phyloP scores from a whole-genome alignment of 2,113 vertebrate species.

The Eurystomus gularis region DNA sequence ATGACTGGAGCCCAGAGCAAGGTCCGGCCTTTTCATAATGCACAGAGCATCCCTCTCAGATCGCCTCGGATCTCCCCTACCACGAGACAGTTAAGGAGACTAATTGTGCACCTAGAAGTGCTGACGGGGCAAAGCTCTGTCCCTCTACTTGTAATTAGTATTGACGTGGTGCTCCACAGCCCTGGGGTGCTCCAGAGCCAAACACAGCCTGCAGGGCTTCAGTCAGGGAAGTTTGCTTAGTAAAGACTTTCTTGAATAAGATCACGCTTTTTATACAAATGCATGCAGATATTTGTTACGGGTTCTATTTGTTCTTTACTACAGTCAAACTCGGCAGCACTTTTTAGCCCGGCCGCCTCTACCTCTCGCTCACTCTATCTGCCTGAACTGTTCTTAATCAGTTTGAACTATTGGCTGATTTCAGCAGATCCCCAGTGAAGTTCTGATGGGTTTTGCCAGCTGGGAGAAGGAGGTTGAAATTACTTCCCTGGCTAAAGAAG shows the following conservation, averaged over 20 bases:
- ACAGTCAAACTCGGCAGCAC: neutral
- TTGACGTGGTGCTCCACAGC: neutral
- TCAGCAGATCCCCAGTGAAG: neutral
- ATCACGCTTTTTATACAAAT: neutral
- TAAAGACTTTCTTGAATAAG: neutral
- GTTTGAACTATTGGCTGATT: neutral
- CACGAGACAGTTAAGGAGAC: neutral
- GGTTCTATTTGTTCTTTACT: neutral
- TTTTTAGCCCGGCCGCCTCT: neutral
- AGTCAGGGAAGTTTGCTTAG: neutral
- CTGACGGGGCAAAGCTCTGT: neutral
- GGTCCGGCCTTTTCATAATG: neutral
- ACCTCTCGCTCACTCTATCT: neutral
- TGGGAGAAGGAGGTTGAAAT: neutral
- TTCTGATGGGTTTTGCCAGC: neutral
- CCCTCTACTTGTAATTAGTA: neutral
- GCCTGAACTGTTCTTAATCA: neutral
- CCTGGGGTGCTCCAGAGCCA: neutral
- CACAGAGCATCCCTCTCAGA: neutral
- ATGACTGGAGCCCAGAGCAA: neutral
- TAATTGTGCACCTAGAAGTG: neutral
- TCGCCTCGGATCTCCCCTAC: neutral
- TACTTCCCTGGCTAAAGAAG: neutral
- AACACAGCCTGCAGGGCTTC: neutral
- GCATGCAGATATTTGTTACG: fast-evolving